These are phyloP conservation scores for Silvanus unidentatus DNA, from an alignment of 2,888 invertebrate genomes.

Conservation along the genomic window DNA sequence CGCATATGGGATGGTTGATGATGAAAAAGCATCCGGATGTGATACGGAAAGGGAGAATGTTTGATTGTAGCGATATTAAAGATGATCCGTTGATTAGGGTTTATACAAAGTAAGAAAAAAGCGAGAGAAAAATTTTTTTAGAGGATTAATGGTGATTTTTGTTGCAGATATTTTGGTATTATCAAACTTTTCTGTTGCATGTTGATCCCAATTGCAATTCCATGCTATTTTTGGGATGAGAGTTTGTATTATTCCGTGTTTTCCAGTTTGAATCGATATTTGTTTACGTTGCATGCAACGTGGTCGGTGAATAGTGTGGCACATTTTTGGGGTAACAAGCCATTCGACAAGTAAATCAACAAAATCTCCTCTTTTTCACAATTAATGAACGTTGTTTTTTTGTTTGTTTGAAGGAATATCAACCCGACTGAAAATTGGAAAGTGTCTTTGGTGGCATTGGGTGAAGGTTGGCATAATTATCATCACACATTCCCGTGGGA, in stretches of 20 bases:
- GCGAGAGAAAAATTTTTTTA: too few species aligned
- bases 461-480: conserved; percentile 92
- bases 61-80: conserved; percentile 72
- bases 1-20: conserved; percentile 91
- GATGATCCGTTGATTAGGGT: conserved; percentile 72
- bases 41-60: conserved; percentile 62
- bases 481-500: conserved; percentile 94
- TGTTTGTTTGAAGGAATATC: conserved; percentile 54
- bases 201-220: conserved; percentile 52
- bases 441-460: conserved; percentile 69
- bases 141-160: too few species aligned
- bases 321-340: conserved; percentile 82
- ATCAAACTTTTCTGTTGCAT: conserved; percentile 53
- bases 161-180: conserved; percentile 37
- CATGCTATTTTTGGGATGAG: conserved; percentile 66
- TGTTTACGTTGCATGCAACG: conserved; percentile 70
- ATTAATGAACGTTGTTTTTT: background rate
- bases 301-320: conserved; percentile 91
- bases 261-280: conserved; percentile 52
- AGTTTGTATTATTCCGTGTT: conserved; percentile 10
- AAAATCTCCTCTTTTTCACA: conserved; percentile 1
- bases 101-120: conserved; percentile 64
- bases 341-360: conserved; percentile 68
- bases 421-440: conserved; percentile 71
- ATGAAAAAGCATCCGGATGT: conserved; percentile 85